Percentiles rank a stretch among this genome's conserved stretches.
phyloP scores from a whole-genome alignment of 2,888 invertebrate species.

The Pharmacophagus antenor region DNA sequence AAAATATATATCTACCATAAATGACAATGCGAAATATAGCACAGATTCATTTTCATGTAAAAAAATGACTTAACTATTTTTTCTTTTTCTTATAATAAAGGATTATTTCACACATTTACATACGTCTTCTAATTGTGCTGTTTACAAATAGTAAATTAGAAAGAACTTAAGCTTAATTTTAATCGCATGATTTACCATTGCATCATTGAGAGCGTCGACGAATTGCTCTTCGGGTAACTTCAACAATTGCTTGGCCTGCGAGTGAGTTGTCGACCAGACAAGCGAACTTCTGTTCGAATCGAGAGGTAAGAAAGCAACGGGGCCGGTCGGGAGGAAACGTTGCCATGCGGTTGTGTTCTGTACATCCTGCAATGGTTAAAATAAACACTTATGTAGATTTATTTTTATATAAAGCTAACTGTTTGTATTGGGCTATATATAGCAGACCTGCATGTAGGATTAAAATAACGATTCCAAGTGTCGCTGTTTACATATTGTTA shows the following conservation, averaged over 20 bases:
- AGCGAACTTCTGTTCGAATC: constrained; percentile 89
- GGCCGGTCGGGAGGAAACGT: constrained; percentile 94
- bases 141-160: not conserved
- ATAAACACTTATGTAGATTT: too few species aligned
- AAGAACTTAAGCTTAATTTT: too few species aligned
- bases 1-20: too few species aligned
- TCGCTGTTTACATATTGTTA: too few species aligned
- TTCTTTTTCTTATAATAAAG: not conserved
- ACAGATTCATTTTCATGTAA: too few species aligned
- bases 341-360: constrained; percentile 97
- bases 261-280: constrained; percentile 94
- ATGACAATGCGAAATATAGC: too few species aligned
- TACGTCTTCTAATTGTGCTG: not conserved
- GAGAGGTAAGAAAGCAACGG: constrained; percentile 94
- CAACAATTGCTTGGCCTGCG: constrained; percentile 87
- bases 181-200: constrained; percentile 89
- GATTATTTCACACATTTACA: not conserved
- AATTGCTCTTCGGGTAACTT: constrained; percentile 88
- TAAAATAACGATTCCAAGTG: too few species aligned
- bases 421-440: too few species aligned
- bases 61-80: too few species aligned
- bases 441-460: too few species aligned
- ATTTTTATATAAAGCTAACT: too few species aligned
- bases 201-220: constrained; percentile 92
- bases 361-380: constrained; percentile 72